Evolutionary conservation across 23 tunicate species (phyloP).

Genomic region (Trididemnum nubilum): DNA sequence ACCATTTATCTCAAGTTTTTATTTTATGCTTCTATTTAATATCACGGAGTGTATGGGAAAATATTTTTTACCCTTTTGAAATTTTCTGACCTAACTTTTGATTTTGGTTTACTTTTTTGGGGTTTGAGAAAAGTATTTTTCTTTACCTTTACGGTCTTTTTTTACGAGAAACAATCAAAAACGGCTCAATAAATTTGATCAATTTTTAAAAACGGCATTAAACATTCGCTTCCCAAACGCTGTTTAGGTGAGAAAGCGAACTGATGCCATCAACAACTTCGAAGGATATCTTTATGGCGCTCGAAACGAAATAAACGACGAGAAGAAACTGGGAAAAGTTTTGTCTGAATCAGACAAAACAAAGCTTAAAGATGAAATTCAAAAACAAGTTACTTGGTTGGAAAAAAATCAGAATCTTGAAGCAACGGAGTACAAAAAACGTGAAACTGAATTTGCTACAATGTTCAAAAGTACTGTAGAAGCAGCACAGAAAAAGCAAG

Average conservation of each 20-base stretch:
- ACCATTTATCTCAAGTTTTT: no score
- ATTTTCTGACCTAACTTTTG: no score
- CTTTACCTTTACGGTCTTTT: no score
- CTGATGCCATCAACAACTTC: conserved; percentile 29
- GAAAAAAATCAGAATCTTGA: conserved; percentile 34
- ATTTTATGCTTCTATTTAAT: no score
- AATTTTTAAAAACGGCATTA: no score
- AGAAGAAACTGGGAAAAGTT: conserved; percentile 12
- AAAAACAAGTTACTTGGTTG: conserved; percentile 35
- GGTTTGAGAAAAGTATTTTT: no score
- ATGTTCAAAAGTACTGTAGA: conserved; percentile 9
- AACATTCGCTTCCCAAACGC: no score
- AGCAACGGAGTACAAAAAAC: conserved; percentile 28
- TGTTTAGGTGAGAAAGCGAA: conserved; percentile 39
- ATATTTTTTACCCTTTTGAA: no score
- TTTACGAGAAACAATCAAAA: no score
- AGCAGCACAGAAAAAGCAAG: conserved; percentile 6
- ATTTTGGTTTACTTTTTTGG: no score
- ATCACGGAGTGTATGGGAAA: no score
- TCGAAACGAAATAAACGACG: conserved; percentile 35
- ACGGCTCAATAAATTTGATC: no score
- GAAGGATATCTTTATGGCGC: conserved; percentile 22
- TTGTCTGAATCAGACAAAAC: conserved; percentile 30
- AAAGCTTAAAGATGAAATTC: conserved; percentile 5
- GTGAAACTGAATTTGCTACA: conserved; percentile 17